Conservation (phyloP, 2,888 invertebrate species). For the Perithous albicinctus region DNA sequence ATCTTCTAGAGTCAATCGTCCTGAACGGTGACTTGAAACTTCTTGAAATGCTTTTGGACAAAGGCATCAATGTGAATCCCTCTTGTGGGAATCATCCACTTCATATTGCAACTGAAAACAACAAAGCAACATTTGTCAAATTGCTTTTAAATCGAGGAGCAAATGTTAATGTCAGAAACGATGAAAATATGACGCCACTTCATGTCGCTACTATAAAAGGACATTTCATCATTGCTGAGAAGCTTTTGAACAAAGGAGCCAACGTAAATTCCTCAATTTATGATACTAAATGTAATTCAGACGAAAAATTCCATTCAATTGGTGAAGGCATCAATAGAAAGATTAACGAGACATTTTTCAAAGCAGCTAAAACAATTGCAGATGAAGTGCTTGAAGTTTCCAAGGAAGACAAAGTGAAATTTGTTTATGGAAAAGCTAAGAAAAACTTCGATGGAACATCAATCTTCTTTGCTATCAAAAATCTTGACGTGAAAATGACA, state of each 20-base stretch:
- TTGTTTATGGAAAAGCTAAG: not conserved
- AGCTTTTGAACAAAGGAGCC: not conserved
- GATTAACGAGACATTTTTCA: not conserved
- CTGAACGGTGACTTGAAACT: not conserved
- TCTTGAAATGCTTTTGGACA: not conserved
- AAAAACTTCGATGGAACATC: not conserved
- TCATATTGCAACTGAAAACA: not conserved
- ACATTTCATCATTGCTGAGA: not conserved
- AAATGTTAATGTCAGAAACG: not conserved
- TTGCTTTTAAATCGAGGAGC: not conserved
- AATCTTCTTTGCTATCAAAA: not conserved
- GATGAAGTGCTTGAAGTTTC: not conserved
- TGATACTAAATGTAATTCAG: not conserved
- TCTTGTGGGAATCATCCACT: not conserved
- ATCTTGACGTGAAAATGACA: slow-evolving; percentile 6
- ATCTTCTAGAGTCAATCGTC: not conserved
- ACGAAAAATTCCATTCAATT: not conserved
- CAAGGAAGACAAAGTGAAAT: not conserved
- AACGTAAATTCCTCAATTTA: not conserved
- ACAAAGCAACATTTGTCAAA: not conserved
- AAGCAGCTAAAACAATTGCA: not conserved
- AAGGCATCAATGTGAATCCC: not conserved
- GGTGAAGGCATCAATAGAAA: not conserved
- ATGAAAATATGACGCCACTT: not conserved
- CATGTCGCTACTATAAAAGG: not conserved